A percentile compares a stretch with the other conserved stretches of the same genome.
phyloP scores from a whole-genome alignment of 2,113 vertebrate genomes.

The Numenius arquata region DNA sequence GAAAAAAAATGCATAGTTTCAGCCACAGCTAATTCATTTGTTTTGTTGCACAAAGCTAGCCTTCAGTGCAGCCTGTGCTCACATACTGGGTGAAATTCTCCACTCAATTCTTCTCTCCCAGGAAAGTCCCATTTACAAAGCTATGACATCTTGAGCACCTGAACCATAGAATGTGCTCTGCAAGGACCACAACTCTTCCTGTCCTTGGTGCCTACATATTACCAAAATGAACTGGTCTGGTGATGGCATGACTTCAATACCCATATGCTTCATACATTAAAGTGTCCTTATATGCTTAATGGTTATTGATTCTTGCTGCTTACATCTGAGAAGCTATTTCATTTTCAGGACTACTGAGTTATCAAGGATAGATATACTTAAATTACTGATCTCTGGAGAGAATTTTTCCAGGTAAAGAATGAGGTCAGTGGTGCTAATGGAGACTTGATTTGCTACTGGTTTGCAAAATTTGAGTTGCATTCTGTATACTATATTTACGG shows the following conservation, averaged over 20 bases:
- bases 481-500: background rate
- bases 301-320: slow-evolving; percentile 69
- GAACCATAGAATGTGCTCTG: background rate
- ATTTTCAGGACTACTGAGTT: slow-evolving; percentile 59
- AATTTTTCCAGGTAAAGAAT: slow-evolving; percentile 51
- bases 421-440: slow-evolving; percentile 52
- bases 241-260: slow-evolving; percentile 28
- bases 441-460: slow-evolving; percentile 9
- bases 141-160: background rate
- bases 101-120: background rate
- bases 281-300: slow-evolving; percentile 65
- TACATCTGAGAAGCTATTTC: slow-evolving; percentile 63
- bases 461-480: background rate
- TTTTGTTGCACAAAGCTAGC: background rate
- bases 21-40: background rate
- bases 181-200: background rate
- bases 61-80: background rate
- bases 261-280: slow-evolving; percentile 1
- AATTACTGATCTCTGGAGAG: slow-evolving; percentile 54
- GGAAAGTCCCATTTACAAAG: background rate
- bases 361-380: slow-evolving; percentile 54
- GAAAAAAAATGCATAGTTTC: background rate
- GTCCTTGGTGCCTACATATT: background rate
- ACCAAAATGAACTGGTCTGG: slow-evolving; percentile 1
- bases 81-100: background rate